Base-by-base conservation (phyloP, 2,888 invertebrate species). In the Elaeidobius kamerunicus region DNA sequence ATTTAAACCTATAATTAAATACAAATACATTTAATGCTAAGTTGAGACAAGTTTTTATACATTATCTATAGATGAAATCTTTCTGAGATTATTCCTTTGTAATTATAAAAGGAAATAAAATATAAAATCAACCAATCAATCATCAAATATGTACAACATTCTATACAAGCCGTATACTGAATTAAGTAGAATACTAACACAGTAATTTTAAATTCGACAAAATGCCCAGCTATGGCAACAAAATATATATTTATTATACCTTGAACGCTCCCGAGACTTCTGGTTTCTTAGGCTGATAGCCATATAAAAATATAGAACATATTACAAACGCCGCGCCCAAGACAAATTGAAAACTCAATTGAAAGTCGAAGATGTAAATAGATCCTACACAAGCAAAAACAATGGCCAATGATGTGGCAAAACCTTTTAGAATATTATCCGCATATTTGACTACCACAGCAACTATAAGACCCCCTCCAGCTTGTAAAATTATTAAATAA, bases 361-460 rank as follows among this genome's bases (percentile, higher is more conserved):
- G 78, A 69, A 97, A 97, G 63, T 88, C 78, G 68, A 99, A 98
- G 60, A 98, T 76, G 70, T 92, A 92, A 58, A 97, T 88, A 0
- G 97, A 97, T 1, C 87, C 92, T 43, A 98, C 75, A 68, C 96
- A 97, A 0, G 97, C 94, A 60, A 99, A 85, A 36, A 99, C 83
- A 61, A 99, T 99, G 4, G 98, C 95, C 46, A 97, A 81, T 0
- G 98, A 98, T 0, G 98, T 98, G 34, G 98, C 97, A 69, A 98
- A 98, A 16, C 98, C 98, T 76, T 92, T 99, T 4, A 99, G 77
- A 67, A 99, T 99, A 74, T 99, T 99, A 73, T 99, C 99, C 0
- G 99, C 98, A 73, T 98, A 98, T 77, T 99, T 99, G 19, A 99
- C 96, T 2, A 99, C 99, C 60, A 98, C 86, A 0, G 99, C 99